Conservation (phyloP, 1,140 invertebrate species). For the Drosophila willistoni region DNA sequence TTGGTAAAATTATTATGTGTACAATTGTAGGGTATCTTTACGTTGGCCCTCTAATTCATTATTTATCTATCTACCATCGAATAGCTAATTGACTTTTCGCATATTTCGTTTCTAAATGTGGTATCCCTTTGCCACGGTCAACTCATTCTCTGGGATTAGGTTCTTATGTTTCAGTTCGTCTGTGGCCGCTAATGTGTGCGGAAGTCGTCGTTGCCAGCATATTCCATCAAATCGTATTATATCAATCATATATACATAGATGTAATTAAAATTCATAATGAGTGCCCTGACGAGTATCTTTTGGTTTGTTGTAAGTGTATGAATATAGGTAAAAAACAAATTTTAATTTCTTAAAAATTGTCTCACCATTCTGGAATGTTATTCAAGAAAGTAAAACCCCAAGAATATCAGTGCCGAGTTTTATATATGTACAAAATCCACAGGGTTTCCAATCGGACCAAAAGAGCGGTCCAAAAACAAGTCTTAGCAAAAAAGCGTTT, state of each 20-base stretch:
- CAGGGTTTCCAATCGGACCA: no score
- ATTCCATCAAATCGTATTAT: constrained; percentile 27
- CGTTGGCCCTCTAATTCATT: background rate
- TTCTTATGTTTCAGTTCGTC: constrained; percentile 46
- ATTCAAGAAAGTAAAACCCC: background rate
- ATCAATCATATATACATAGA: background rate
- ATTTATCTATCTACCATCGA: background rate
- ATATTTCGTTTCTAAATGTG: constrained; percentile 11
- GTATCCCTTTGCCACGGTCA: constrained; percentile 24
- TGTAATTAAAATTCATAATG: constrained; percentile 65
- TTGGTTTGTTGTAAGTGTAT: constrained; percentile 68
- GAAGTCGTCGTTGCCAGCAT: constrained; percentile 31
- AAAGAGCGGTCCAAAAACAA: no score
- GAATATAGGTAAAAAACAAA: background rate
- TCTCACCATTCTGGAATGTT: constrained; percentile 9
- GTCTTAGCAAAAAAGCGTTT: no score
- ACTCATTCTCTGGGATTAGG: constrained; percentile 24
- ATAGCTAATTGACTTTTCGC: constrained; percentile 44
- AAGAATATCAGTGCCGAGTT: background rate
- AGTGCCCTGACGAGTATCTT: constrained; percentile 35
- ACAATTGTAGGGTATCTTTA: background rate
- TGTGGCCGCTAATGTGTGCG: constrained; percentile 50
- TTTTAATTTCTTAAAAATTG: background rate
- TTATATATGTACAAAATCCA: no score
- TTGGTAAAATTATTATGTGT: no score